These are phyloP conservation scores for Eupithecia exiguata DNA, from an alignment of 2,888 invertebrate genomes.

Conservation along the genomic window DNA sequence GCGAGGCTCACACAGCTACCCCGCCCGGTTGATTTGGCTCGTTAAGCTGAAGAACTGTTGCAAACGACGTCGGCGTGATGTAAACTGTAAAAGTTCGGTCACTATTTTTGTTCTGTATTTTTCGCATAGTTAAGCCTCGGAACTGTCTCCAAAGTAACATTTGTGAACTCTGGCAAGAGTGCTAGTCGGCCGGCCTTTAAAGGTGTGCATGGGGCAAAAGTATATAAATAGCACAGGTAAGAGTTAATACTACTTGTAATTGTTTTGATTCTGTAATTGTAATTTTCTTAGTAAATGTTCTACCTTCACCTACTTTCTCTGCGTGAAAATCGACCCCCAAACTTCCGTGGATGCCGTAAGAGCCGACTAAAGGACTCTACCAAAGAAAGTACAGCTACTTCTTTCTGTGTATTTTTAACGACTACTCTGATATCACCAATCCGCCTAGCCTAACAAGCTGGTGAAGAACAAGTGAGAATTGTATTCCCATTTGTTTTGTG, in stretches of 20 bases:
- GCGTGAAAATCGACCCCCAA: background rate
- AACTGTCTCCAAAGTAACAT: background rate
- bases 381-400: background rate
- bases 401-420: no score
- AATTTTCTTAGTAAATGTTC: no score
- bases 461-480: no score
- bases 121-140: background rate
- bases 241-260: no score
- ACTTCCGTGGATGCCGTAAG: no score
- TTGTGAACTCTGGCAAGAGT: background rate
- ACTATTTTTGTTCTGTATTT: background rate
- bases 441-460: background rate
- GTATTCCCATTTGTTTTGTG: no score
- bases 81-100: background rate
- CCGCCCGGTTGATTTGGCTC: constrained; percentile 46
- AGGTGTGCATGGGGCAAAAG: background rate
- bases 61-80: constrained; percentile 15
- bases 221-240: background rate
- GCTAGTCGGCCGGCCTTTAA: background rate
- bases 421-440: no score
- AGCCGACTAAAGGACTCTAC: background rate
- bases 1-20: constrained; percentile 43
- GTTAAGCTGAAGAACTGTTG: constrained; percentile 41
- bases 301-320: background rate
- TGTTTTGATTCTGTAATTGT: no score